These are phyloP conservation scores for Nerophis lumbriciformis DNA, from an alignment of 2,113 vertebrate genomes.

Conservation along the genomic window DNA sequence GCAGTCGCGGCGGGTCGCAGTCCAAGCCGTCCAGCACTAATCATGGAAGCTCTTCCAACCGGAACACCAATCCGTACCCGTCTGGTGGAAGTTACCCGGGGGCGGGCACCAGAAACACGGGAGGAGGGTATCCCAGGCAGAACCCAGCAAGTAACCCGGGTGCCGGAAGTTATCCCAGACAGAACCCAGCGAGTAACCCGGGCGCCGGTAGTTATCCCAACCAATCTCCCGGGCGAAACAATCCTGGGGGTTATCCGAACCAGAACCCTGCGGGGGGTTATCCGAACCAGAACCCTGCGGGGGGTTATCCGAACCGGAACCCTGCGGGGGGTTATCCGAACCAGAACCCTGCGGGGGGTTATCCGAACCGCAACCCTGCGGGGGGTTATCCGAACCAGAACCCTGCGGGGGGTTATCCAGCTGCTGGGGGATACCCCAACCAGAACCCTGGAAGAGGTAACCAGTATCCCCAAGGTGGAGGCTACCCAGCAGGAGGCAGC, in stretches of 20 bases:
- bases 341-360: too few species aligned
- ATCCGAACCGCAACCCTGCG: too few species aligned
- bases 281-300: conserved; percentile 13
- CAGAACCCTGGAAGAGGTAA: conserved; percentile 40
- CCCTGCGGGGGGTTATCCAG: conserved; percentile 40
- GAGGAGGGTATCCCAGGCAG: conserved; percentile 45
- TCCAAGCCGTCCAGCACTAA: conserved; percentile 53
- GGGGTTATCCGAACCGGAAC: conserved; percentile 15
- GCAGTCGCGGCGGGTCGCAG: conserved; percentile 28
- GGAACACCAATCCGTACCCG: conserved; percentile 40
- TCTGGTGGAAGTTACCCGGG: conserved; percentile 41
- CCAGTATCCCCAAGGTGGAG: conserved; percentile 26
- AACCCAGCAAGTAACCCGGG: conserved; percentile 43
- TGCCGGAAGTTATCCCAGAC: conserved; percentile 33
- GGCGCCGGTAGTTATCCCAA: conserved; percentile 28
- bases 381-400: neutral
- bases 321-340: conserved; percentile 1
- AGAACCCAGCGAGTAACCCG: conserved; percentile 18
- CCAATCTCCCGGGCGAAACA: too few species aligned
- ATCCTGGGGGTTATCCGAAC: conserved; percentile 37
- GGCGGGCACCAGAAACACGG: conserved; percentile 15
- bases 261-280: conserved; percentile 45
- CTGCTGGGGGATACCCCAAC: conserved; percentile 44
- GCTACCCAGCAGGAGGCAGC: conserved; percentile 16
- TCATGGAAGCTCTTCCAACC: conserved; percentile 37